Conservation (phyloP, 2,888 invertebrate genomes). For the Noctua comes region DNA sequence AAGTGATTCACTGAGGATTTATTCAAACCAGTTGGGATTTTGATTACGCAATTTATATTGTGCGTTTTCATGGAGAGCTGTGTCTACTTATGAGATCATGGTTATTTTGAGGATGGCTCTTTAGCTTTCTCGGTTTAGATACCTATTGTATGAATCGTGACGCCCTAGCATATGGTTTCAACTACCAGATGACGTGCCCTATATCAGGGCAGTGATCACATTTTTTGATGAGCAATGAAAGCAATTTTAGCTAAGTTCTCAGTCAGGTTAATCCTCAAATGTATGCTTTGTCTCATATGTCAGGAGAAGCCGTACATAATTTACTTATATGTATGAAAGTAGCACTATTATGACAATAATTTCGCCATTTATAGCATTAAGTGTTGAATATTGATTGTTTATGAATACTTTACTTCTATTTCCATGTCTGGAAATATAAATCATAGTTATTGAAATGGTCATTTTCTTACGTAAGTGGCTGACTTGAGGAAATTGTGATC, state of each 20-base stretch:
- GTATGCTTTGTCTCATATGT: not conserved
- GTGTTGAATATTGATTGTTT: conserved; percentile 7
- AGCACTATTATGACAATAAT: not conserved
- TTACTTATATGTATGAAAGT: too few species aligned
- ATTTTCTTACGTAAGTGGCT: conserved; percentile 25
- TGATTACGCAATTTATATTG: conserved; percentile 41
- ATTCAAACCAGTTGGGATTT: conserved; percentile 40
- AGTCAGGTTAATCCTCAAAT: not conserved
- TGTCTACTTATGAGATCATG: conserved; percentile 42
- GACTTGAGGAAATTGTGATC: conserved; percentile 14
- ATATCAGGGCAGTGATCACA: conserved; percentile 16
- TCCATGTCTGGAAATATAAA: conserved; percentile 4
- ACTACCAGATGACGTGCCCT: conserved; percentile 23
- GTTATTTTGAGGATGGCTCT: conserved; percentile 18
- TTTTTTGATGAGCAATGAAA: conserved; percentile 1
- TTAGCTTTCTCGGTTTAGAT: conserved; percentile 16
- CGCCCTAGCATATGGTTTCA: conserved; percentile 28
- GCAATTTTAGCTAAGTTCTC: not conserved
- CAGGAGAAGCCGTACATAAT: not conserved
- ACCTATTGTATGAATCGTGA: not conserved
- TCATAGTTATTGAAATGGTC: conserved; percentile 18
- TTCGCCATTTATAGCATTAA: not conserved
- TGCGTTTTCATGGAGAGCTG: conserved; percentile 20
- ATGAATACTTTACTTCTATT: conserved; percentile 6
- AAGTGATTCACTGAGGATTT: conserved; percentile 53